These are phyloP conservation scores for Euproctis similis DNA, from an alignment of 2,888 invertebrate species.

Conservation along the genomic window DNA sequence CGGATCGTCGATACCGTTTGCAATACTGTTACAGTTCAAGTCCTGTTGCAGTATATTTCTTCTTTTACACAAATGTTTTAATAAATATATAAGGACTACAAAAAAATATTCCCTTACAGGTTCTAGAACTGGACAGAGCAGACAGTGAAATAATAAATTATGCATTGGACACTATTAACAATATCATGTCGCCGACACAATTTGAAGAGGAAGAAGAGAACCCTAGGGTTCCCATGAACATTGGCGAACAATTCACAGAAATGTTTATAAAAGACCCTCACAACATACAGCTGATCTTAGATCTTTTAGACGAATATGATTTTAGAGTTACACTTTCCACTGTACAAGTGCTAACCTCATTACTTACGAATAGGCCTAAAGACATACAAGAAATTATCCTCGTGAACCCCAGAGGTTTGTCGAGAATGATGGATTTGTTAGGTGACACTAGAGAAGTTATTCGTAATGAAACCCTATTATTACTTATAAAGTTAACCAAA, in stretches of 20 bases:
- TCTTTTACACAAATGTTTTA: too few species aligned
- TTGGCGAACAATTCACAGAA: constrained; percentile 96
- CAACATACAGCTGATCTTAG: constrained; percentile 87
- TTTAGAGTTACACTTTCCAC: constrained; percentile 94
- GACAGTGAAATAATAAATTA: constrained; percentile 95
- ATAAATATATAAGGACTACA: background rate
- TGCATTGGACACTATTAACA: constrained; percentile 93
- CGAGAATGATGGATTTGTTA: constrained; percentile 96
- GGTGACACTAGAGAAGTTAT: constrained; percentile 96
- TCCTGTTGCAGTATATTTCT: too few species aligned
- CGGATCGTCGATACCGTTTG: too few species aligned
- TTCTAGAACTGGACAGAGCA: constrained; percentile 90
- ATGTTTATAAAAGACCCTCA: constrained; percentile 95
- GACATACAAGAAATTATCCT: constrained; percentile 92
- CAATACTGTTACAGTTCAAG: too few species aligned
- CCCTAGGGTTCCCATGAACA: constrained; percentile 78
- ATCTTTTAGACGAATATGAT: constrained; percentile 95
- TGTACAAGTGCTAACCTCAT: constrained; percentile 90
- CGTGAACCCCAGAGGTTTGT: constrained; percentile 96
- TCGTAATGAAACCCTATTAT: constrained; percentile 92
- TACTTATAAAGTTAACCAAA: constrained; percentile 92
- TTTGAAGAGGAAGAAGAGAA: constrained; percentile 88
- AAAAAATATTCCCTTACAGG: constrained; percentile 67
- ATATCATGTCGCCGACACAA: constrained; percentile 87
- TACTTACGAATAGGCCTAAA: constrained; percentile 89